Conservation (phyloP, 2,797 vertebrate genomes). For the Ispidina picta region DNA sequence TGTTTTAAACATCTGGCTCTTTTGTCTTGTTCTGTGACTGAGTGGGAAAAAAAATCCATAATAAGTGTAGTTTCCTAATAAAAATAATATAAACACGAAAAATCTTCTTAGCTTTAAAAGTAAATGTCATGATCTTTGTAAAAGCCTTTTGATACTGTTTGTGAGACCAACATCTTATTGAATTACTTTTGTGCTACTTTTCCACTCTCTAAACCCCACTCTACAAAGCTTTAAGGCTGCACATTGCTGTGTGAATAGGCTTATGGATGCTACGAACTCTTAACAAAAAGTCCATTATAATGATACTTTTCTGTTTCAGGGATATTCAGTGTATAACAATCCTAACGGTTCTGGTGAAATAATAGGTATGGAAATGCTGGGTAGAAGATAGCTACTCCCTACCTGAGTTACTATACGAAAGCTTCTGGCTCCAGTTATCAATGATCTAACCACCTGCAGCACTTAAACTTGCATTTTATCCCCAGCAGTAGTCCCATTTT, state of each 20-base stretch:
- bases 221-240: slow-evolving; percentile 58
- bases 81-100: slow-evolving; percentile 54
- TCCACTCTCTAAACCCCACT: slow-evolving; percentile 42
- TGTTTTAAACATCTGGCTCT: slow-evolving; percentile 40
- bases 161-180: slow-evolving; percentile 61
- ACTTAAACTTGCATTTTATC: slow-evolving; percentile 41
- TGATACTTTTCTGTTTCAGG: slow-evolving; percentile 50
- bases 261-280: slow-evolving; percentile 54
- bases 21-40: slow-evolving; percentile 27
- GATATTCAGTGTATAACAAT: slow-evolving; percentile 61
- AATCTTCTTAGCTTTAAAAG: slow-evolving; percentile 56
- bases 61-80: slow-evolving; percentile 48
- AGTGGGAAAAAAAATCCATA: slow-evolving; percentile 9
- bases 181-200: slow-evolving; percentile 64
- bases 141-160: slow-evolving; percentile 71
- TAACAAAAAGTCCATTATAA: slow-evolving; percentile 61
- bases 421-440: slow-evolving; percentile 18
- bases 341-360: slow-evolving; percentile 58
- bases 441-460: slow-evolving; percentile 44
- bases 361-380: slow-evolving; percentile 58
- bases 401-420: slow-evolving; percentile 27
- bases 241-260: slow-evolving; percentile 56
- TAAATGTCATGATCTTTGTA: slow-evolving; percentile 44
- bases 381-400: slow-evolving; percentile 30
- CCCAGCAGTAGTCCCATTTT: slow-evolving; percentile 22